Conservation (phyloP, 30 jellyfish, hydroid and myxozoan species). For the Phacellophora camtschatica region DNA sequence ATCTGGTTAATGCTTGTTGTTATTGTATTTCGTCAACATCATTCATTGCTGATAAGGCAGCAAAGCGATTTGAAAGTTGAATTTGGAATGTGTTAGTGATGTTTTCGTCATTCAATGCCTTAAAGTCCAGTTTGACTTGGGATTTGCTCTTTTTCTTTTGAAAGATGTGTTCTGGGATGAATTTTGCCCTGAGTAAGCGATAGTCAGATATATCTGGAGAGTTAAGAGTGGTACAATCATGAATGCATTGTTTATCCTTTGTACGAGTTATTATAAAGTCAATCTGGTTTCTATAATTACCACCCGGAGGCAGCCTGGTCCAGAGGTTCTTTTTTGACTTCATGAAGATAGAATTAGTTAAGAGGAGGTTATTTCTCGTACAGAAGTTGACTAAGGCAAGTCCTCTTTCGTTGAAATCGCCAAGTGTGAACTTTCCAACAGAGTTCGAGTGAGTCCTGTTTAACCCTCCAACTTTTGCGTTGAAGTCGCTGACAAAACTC, state of each 20-base stretch:
- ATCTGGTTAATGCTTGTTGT: conserved; percentile 1
- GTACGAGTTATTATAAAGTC: background rate
- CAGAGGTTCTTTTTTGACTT: background rate
- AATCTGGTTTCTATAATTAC: background rate
- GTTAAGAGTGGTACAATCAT: background rate
- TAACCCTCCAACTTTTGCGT: too few relatives aligned
- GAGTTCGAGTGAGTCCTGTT: background rate
- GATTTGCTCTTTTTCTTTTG: too few relatives aligned
- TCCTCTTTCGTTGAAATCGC: background rate
- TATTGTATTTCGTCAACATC: conserved; percentile 7
- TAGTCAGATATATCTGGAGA: background rate
- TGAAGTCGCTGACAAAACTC: too few relatives aligned
- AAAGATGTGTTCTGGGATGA: too few relatives aligned
- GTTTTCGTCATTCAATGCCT: conserved; percentile 23
- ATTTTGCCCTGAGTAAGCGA: too few relatives aligned
- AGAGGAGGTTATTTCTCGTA: background rate
- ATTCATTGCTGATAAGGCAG: conserved; percentile 5
- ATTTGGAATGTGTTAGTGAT: conserved; percentile 6
- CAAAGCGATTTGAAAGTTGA: conserved; percentile 11
- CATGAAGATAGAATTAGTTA: background rate
- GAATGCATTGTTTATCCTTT: background rate
- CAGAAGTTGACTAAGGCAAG: background rate
- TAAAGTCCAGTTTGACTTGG: conserved; percentile 9
- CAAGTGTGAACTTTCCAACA: background rate
- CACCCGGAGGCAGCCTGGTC: background rate